Conservation (phyloP, 2,888 invertebrate genomes). For the Argyra leucocephala region DNA sequence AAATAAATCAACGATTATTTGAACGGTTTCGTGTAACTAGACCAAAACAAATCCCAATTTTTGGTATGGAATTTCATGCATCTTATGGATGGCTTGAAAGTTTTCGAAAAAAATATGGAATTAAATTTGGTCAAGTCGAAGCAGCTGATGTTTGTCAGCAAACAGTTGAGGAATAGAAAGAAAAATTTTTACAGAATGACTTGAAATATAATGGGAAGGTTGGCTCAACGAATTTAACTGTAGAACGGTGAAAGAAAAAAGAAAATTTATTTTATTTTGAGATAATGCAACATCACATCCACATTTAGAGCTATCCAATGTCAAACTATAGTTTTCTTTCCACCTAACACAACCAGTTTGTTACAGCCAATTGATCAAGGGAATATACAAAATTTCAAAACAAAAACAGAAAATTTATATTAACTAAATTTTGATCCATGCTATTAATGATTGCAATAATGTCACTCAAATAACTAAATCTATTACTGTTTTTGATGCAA, state of each 20-base stretch:
- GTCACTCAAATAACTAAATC: constrained; percentile 10
- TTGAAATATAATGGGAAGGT: constrained; percentile 25
- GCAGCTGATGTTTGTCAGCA: constrained; percentile 14
- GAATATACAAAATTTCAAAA: constrained; percentile 12
- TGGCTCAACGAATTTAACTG: constrained; percentile 19
- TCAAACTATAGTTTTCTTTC: constrained; percentile 7
- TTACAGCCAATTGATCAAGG: constrained; percentile 13
- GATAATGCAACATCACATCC: constrained; percentile 18
- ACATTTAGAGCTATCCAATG: background rate
- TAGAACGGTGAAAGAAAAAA: constrained; percentile 16
- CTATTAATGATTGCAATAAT: constrained; percentile 7
- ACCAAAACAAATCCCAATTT: too few species aligned
- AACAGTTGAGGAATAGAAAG: constrained; percentile 15
- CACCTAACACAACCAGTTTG: constrained; percentile 11
- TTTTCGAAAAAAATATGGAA: constrained; percentile 15
- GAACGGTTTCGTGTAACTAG: too few species aligned
- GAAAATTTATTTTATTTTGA: constrained; percentile 20
- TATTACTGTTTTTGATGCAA: constrained; percentile 7
- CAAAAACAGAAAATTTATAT: constrained; percentile 4
- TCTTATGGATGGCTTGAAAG: constrained; percentile 16
- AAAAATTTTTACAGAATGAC: constrained; percentile 23
- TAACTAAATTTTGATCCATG: background rate
- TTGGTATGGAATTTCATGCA: constrained; percentile 9
- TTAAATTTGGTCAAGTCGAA: constrained; percentile 17
- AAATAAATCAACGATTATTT: too few species aligned